Evolutionary conservation across 2,888 invertebrate species (phyloP), one percentile per base, ranked within the genome.

Genomic region (Nineta flava): DNA sequence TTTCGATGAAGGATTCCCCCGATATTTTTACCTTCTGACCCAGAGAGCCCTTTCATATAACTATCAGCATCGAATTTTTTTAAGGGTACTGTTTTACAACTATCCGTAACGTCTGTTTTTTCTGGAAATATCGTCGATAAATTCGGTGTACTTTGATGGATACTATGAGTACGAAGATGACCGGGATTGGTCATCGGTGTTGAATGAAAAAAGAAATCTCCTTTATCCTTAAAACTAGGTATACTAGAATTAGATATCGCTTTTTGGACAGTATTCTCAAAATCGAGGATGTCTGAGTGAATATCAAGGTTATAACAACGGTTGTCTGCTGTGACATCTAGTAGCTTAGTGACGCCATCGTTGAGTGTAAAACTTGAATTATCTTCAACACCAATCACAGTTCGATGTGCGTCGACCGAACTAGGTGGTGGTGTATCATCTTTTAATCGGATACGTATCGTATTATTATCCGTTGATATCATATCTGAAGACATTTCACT

Each of bases 71-170:
- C 62, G 26, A 61, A 59, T 50, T 67, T 68, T 55, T 74, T 73
- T 57, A 76, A 69, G n/a, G 77, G 75, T 34, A 76, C 69, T n/a
- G 44, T n/a, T 9, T 12, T 13, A 19, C 9, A 13, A 21, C 19
- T 19, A 21, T 44, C 43, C 10, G 16, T 15, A 31, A 75, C 71
- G 19, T 47, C 43, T 3, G 26, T 26, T 41, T 49, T 49, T 26
- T 54, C 52, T 21, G 50, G 45, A 52, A 26, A 26, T 53, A 55
- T 73, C 59, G 58, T 72, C 60, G 66, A 65, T 43, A 83, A 62
- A 61, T 82, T 81, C 1, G 82, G 82, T 6, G 82, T 82, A 56
- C 73, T 74, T 26, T 26, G 26, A 26, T 26, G 26, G 26, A 26
- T 7, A 6, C 5, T 5, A 2, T 5, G 26, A 6, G 82, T 82